Percentiles rank a stretch among this genome's conserved stretches.
Conservation (phyloP, 2,113 vertebrate species). For the Physeter macrocephalus region DNA sequence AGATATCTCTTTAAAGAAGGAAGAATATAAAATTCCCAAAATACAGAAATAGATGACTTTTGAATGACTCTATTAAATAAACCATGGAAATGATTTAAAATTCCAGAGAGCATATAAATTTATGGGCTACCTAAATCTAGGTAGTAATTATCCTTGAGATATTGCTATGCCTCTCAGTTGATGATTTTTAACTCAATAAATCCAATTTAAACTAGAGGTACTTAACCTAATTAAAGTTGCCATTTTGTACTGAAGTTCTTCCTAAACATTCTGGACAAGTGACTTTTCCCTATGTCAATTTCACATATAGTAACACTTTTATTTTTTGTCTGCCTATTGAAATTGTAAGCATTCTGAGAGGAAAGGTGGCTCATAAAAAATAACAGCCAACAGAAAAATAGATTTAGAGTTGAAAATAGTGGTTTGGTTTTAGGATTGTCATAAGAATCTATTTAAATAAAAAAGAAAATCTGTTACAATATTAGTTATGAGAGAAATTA, state of each 20-base stretch:
- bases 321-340: background rate
- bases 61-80: constrained; percentile 23
- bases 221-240: background rate
- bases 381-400: background rate
- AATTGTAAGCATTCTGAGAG: background rate
- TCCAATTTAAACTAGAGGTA: constrained; percentile 9
- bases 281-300: background rate
- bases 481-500: background rate
- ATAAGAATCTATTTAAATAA: background rate
- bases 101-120: background rate
- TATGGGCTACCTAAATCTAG: background rate
- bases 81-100: background rate
- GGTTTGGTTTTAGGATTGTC: background rate
- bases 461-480: background rate
- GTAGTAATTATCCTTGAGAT: constrained; percentile 24
- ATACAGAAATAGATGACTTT: background rate
- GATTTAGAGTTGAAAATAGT: background rate
- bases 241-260: background rate
- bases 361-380: background rate
- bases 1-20: constrained; percentile 5
- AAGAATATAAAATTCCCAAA: constrained; percentile 2
- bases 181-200: background rate
- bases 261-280: background rate
- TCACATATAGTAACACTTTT: background rate
- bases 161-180: background rate